phyloP scores from a whole-genome alignment of 2,797 vertebrate species.

The Acridotheres tristis region DNA sequence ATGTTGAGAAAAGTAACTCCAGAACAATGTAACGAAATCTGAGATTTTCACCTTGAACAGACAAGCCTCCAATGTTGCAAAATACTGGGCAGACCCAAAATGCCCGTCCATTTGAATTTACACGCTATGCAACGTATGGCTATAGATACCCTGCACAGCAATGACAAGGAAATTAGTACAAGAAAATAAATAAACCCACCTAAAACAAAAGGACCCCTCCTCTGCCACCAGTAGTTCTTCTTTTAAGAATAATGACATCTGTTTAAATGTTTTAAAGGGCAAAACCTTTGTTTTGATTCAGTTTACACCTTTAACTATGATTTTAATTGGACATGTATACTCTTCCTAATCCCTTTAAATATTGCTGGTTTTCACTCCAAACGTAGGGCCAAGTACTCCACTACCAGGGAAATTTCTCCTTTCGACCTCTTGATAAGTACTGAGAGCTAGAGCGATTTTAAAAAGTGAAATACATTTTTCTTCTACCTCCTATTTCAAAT shows the following conservation, averaged over 20 bases:
- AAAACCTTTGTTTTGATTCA: background rate
- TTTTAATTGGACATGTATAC: background rate
- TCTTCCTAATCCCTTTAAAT: background rate
- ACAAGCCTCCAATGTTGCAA: background rate
- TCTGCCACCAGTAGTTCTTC: background rate
- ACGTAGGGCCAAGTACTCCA: background rate
- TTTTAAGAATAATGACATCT: background rate
- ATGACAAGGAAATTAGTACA: slow-evolving; percentile 3
- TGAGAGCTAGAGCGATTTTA: background rate
- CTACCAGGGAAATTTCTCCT: background rate
- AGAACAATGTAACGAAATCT: background rate
- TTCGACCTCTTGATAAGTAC: background rate
- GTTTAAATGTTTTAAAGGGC: slow-evolving; percentile 4
- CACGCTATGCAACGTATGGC: background rate
- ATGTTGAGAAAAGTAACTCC: background rate
- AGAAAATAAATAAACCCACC: slow-evolving; percentile 14
- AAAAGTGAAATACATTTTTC: background rate
- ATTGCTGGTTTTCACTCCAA: background rate
- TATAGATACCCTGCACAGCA: background rate
- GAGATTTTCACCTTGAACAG: background rate
- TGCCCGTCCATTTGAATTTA: background rate
- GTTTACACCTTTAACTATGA: background rate
- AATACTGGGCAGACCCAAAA: slow-evolving; percentile 8
- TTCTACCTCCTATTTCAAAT: background rate
- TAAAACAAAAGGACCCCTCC: slow-evolving; percentile 3